Evolutionary conservation across 2,888 invertebrate species (phyloP).

Genomic region (Erebia aethiops): DNA sequence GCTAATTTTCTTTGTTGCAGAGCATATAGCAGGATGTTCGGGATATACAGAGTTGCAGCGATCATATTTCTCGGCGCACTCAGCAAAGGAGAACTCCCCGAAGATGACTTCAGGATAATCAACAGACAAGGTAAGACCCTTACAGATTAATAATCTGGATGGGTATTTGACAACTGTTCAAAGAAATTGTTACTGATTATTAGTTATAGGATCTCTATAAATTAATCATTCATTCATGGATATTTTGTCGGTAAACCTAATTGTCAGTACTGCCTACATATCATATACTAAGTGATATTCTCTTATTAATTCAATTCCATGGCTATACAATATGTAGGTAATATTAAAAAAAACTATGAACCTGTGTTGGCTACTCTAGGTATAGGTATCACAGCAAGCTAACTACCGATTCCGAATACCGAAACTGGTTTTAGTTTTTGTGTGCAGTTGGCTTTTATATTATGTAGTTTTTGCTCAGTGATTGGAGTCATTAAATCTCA

Average conservation of each 20-base stretch:
- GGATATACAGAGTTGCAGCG: constrained; percentile 60
- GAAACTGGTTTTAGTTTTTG: constrained; percentile 20
- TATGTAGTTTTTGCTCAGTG: constrained; percentile 17
- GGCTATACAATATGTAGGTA: not conserved
- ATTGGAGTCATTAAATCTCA: constrained; percentile 24
- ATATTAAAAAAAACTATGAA: not conserved
- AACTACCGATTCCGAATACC: constrained; percentile 5
- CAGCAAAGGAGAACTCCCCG: constrained; percentile 69
- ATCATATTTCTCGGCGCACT: constrained; percentile 64
- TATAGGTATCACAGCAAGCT: not conserved
- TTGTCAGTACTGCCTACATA: no score
- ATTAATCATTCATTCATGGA: no score
- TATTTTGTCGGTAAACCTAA: no score
- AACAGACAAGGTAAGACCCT: constrained; percentile 64
- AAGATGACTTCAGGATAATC: constrained; percentile 80
- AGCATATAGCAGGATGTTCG: constrained; percentile 52
- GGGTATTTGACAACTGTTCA: no score
- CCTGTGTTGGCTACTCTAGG: not conserved
- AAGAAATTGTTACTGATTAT: no score
- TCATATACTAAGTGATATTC: no score
- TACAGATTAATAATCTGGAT: no score
- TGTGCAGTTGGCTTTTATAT: constrained; percentile 8
- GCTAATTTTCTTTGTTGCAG: constrained; percentile 48
- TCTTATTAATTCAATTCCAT: not conserved
- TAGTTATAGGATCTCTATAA: no score